Percentiles rank a stretch among this genome's conserved stretches.
phyloP scores from a whole-genome alignment of 1,140 invertebrate genomes.

The Drosophila nasuta region DNA sequence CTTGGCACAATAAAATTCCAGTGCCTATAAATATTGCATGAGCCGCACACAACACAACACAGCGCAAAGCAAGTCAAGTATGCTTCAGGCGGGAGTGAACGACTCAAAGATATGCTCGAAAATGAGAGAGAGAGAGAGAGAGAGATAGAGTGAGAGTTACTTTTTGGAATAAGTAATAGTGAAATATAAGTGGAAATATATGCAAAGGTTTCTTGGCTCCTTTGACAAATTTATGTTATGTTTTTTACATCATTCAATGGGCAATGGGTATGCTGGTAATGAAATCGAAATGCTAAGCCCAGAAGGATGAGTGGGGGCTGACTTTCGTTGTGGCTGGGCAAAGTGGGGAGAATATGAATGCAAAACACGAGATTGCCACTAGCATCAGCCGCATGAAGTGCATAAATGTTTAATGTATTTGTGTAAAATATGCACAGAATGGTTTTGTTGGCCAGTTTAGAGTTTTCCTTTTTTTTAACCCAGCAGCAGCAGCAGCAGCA shows the following conservation, averaged over 20 bases:
- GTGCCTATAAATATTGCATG: slow-evolving; percentile 56
- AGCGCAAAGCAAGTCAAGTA: background rate
- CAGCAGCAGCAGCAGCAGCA: background rate
- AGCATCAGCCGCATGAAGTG: slow-evolving; percentile 37
- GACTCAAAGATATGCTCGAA: background rate
- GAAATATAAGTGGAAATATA: background rate
- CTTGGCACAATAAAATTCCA: slow-evolving; percentile 43
- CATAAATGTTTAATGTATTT: slow-evolving; percentile 50
- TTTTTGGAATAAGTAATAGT: background rate
- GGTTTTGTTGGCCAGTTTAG: slow-evolving; percentile 1
- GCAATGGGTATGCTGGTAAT: slow-evolving; percentile 16
- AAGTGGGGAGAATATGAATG: slow-evolving; percentile 37
- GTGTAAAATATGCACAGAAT: slow-evolving; percentile 28
- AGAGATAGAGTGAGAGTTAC: too few relatives aligned
- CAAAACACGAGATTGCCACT: slow-evolving; percentile 46
- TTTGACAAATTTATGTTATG: slow-evolving; percentile 2
- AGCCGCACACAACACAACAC: slow-evolving; percentile 2
- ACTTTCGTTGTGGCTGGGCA: background rate
- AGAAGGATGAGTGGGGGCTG: background rate
- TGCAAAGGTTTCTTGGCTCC: background rate
- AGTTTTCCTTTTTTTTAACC: slow-evolving; percentile 13
- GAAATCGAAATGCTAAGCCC: background rate
- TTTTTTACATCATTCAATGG: background rate
- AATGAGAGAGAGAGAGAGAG: too few relatives aligned
- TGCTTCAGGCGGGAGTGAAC: background rate